Percentiles rank a stretch among this genome's conserved stretches.
phyloP scores from a whole-genome alignment of 2,888 invertebrate genomes.

The Megamerina dolium region DNA sequence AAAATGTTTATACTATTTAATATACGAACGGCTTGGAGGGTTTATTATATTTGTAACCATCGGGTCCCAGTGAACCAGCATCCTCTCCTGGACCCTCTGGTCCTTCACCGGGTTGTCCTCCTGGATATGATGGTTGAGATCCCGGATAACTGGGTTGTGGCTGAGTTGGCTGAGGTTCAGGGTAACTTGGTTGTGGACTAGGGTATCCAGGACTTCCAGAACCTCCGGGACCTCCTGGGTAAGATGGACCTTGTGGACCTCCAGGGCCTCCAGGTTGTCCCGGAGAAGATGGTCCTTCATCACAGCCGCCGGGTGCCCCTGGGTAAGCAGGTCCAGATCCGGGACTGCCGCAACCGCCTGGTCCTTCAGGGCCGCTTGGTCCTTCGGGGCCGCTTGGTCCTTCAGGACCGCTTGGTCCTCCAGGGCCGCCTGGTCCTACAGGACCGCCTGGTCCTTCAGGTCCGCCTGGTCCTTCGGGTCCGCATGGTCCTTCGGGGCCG shows the following conservation, averaged over 20 bases:
- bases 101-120: slow-evolving; percentile 10
- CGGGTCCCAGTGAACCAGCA: slow-evolving; percentile 41
- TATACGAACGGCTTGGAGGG: slow-evolving; percentile 43
- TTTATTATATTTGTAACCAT: slow-evolving; percentile 47
- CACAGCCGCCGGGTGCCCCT: slow-evolving; percentile 2
- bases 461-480: slow-evolving; percentile 10
- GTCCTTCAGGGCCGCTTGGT: slow-evolving; percentile 14
- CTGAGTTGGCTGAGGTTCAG: slow-evolving; percentile 12
- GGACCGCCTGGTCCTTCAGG: neutral
- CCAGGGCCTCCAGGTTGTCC: slow-evolving; percentile 8
- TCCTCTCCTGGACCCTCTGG: slow-evolving; percentile 20
- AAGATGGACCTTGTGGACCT: slow-evolving; percentile 12
- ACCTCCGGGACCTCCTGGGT: slow-evolving; percentile 10
- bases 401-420: slow-evolving; percentile 6
- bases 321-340: slow-evolving; percentile 1
- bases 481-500: too few species aligned
- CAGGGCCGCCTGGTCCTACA: slow-evolving; percentile 5
- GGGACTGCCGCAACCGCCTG: slow-evolving; percentile 6
- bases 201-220: slow-evolving; percentile 7
- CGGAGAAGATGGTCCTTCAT: neutral
- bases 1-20: slow-evolving; percentile 21
- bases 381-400: slow-evolving; percentile 12
- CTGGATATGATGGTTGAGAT: slow-evolving; percentile 16
- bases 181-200: slow-evolving; percentile 5
- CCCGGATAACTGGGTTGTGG: slow-evolving; percentile 9